These are phyloP conservation scores for Acholoe squamosa DNA, from an alignment of 2,888 invertebrate species.

Conservation along the genomic window DNA sequence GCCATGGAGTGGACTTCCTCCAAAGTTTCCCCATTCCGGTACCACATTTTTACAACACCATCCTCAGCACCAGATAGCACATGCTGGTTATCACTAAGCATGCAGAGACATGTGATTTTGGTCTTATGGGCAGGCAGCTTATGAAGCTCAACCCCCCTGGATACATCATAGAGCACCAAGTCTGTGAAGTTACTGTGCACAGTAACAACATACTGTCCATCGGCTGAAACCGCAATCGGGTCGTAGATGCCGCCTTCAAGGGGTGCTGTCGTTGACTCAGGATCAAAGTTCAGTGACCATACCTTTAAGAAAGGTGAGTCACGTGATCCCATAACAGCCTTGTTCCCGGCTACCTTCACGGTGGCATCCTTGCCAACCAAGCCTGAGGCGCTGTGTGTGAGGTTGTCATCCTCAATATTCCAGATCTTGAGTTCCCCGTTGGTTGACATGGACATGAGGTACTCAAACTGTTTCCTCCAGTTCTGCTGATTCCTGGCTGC, in stretches of 20 bases:
- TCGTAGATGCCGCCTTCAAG: constrained; percentile 45
- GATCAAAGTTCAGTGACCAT: constrained; percentile 56
- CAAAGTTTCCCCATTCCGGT: not conserved
- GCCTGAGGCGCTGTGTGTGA: constrained; percentile 39
- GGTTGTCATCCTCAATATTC: constrained; percentile 51
- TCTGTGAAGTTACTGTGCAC: constrained; percentile 45
- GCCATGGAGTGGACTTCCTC: constrained; percentile 8
- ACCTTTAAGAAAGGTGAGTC: constrained; percentile 54
- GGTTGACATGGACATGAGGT: constrained; percentile 47
- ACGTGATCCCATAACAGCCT: constrained; percentile 55
- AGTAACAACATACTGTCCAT: constrained; percentile 44
- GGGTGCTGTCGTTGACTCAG: constrained; percentile 46
- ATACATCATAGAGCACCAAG: constrained; percentile 36
- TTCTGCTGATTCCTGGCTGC: not conserved
- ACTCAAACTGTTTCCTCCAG: not conserved
- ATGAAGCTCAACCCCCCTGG: constrained; percentile 16
- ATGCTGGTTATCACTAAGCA: constrained; percentile 13
- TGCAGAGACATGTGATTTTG: constrained; percentile 30
- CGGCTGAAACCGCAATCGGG: constrained; percentile 44
- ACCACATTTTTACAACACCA: constrained; percentile 45
- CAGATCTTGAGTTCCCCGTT: constrained; percentile 56
- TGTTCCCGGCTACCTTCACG: constrained; percentile 42
- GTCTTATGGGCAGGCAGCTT: constrained; percentile 13
- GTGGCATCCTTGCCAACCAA: constrained; percentile 35
- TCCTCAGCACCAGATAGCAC: not conserved